Evolutionary conservation across 2,888 invertebrate species (phyloP).

Genomic region (Drosophila formosana): DNA sequence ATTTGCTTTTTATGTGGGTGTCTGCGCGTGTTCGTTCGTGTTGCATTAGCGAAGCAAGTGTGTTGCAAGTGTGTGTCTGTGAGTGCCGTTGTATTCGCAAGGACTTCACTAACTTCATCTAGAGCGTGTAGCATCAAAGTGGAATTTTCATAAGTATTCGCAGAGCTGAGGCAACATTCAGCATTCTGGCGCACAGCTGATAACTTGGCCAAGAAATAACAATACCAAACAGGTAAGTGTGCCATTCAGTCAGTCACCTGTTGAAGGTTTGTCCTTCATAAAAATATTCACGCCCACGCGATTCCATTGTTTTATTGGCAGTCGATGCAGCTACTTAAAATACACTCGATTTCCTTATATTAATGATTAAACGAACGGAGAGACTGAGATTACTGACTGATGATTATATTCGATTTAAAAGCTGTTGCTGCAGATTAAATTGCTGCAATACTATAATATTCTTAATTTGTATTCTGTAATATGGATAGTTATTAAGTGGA

Average conservation of each 20-base stretch:
- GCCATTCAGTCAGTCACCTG: slow-evolving; percentile 57
- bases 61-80: slow-evolving; percentile 16
- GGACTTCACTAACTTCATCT: slow-evolving; percentile 34
- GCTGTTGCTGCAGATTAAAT: not conserved
- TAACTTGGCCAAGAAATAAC: slow-evolving; percentile 30
- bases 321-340: not conserved
- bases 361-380: too few species aligned
- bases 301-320: not conserved
- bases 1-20: slow-evolving; percentile 20
- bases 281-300: not conserved
- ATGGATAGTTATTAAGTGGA: not conserved
- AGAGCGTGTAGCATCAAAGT: slow-evolving; percentile 22
- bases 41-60: slow-evolving; percentile 8
- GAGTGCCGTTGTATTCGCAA: slow-evolving; percentile 15
- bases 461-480: too few species aligned
- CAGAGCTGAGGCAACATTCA: slow-evolving; percentile 24
- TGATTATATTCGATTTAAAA: not conserved
- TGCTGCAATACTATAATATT: not conserved
- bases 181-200: slow-evolving; percentile 28
- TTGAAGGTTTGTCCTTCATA: slow-evolving; percentile 42
- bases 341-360: not conserved
- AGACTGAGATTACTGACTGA: too few species aligned
- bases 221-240: slow-evolving; percentile 41
- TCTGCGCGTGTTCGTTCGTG: slow-evolving; percentile 39
- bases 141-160: slow-evolving; percentile 42